These are phyloP conservation scores for Drymonia ruficornis DNA, from an alignment of 2,888 invertebrate species.

Conservation along the genomic window DNA sequence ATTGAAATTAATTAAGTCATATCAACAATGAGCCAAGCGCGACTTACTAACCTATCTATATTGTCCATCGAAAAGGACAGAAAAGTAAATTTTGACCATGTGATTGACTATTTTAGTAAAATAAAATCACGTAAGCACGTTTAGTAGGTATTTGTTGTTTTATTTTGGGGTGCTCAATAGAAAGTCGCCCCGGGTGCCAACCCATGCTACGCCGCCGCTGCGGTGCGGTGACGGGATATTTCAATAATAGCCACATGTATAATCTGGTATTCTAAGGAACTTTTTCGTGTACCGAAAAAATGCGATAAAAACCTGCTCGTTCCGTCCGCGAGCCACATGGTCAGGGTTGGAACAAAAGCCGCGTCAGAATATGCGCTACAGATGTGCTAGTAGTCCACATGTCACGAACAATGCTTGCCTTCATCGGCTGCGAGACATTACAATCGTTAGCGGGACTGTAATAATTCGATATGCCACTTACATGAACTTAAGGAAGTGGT, in stretches of 20 bases:
- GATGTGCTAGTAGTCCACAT: slow-evolving; percentile 70
- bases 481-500: not conserved
- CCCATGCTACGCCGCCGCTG: no score
- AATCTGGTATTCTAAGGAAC: slow-evolving; percentile 42
- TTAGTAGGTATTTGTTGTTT: no score
- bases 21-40: no score
- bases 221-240: slow-evolving; percentile 52
- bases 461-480: slow-evolving; percentile 34
- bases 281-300: slow-evolving; percentile 62
- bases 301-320: slow-evolving; percentile 64
- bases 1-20: no score
- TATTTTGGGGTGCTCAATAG: no score
- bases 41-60: no score
- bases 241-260: slow-evolving; percentile 51
- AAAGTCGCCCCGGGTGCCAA: no score
- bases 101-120: no score
- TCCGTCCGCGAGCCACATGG: slow-evolving; percentile 70
- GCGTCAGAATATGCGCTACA: slow-evolving; percentile 77
- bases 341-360: slow-evolving; percentile 71
- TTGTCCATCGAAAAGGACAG: no score
- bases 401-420: slow-evolving; percentile 63
- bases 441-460: slow-evolving; percentile 38
- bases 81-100: no score
- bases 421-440: slow-evolving; percentile 47
- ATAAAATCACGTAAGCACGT: no score